These are phyloP conservation scores for Diadumene lineata DNA, from an alignment of 92 coral and sea anemone genomes.

Conservation along the genomic window DNA sequence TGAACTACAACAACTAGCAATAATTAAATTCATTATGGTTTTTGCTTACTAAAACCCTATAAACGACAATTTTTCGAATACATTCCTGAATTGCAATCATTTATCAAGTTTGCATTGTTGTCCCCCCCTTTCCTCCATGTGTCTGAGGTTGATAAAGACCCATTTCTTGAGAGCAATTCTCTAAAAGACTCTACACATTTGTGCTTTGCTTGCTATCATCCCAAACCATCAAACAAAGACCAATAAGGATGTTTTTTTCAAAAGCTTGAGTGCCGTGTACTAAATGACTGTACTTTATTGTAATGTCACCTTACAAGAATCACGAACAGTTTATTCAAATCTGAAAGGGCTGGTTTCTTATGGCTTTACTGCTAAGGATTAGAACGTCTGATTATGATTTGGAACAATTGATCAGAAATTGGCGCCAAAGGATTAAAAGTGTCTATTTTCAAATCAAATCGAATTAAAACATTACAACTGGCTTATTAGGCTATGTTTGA, in stretches of 20 bases:
- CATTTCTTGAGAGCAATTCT: no score
- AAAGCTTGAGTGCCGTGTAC: constrained; percentile 14
- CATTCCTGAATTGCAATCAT: no score
- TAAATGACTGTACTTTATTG: constrained; percentile 29
- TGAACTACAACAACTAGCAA: no score
- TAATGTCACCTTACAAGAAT: not conserved
- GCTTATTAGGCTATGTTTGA: not conserved
- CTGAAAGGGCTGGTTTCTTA: constrained; percentile 12
- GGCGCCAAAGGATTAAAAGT: constrained; percentile 5
- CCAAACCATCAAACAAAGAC: constrained; percentile 14
- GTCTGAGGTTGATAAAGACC: no score
- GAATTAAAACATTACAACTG: constrained; percentile 3
- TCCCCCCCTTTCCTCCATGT: no score
- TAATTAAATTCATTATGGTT: no score
- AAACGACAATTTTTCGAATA: no score
- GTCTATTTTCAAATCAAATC: constrained; percentile 30
- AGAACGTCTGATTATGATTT: constrained; percentile 6
- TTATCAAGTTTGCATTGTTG: no score
- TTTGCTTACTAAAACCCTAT: no score
- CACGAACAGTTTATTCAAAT: not conserved
- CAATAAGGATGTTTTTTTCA: constrained; percentile 21
- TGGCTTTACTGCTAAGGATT: not conserved
- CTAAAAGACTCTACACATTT: no score
- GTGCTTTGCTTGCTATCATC: no score
- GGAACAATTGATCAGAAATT: not conserved